Base-by-base conservation (phyloP, 92 coral and sea anemone genomes). In the Phenganax marumi region DNA sequence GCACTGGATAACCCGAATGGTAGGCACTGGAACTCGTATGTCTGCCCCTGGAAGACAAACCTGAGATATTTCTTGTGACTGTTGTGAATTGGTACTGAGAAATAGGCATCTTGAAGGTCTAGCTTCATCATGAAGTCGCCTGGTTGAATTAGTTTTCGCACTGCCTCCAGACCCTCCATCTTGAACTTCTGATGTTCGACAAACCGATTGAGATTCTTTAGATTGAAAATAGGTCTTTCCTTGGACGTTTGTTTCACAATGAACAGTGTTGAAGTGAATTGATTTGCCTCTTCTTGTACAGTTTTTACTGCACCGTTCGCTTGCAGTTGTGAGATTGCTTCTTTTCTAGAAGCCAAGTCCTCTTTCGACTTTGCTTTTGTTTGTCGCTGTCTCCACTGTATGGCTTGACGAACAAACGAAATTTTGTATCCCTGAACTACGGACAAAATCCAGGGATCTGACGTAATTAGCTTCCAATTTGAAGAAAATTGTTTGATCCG, bases 101-200 rank as follows among this genome's bases (percentile, higher is more conserved):
- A 81, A 49, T 65, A 68, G 17, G 85, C 85, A 25, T 79, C 61
- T 12, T 65, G 70, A 21, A 80, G 84, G 33, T 80, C 84, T 52
- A 80, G 46, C 61, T 80, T 65, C 84, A 69, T 81, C 64, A 47
- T 43, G 51, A 50, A 66, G 68, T 68, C 79, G 8, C 79, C 52
- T 23, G 60, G 70, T 68, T 62, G 60, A 18, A 68, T n/a, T 47
- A 81, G 68, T 10, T 71, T 81, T 49, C 68, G 48, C 16, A 81
- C 85, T 19, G 76, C 50, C 6, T 66, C 85, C 85, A 81, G 70
- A 52, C 85, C 68, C 70, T 81, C 85, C 85, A 81, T 50, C 54
- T 68, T 81, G 85, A 81, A 81, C 79, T 68, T 81, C 65, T 52
- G 68, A 68, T 18, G 17, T 60, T 50, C n/a, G 16, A 82, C 80